phyloP scores from a whole-genome alignment of 1,140 invertebrate species.

The Pseudomyrmex concolor region DNA sequence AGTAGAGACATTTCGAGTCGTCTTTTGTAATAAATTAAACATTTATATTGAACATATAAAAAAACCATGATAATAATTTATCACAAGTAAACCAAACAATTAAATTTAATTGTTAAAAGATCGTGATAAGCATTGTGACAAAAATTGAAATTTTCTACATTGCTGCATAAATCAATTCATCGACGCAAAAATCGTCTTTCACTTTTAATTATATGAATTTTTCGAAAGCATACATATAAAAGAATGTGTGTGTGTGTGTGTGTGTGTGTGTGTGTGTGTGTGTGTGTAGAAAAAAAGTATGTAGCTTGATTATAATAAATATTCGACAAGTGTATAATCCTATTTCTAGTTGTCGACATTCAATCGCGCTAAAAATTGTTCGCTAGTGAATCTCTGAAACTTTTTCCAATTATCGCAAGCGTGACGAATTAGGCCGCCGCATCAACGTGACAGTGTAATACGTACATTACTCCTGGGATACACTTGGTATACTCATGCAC shows the following conservation, averaged over 20 bases:
- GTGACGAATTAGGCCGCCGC: constrained; percentile 26
- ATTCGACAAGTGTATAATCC: constrained; percentile 14
- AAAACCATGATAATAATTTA: constrained; percentile 15
- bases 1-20: too few species aligned
- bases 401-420: constrained; percentile 47
- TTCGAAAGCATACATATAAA: not conserved
- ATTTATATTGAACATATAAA: not conserved
- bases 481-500: not conserved
- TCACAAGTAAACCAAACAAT: not conserved
- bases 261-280: too few species aligned
- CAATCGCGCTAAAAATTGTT: constrained; percentile 21
- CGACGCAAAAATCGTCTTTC: not conserved
- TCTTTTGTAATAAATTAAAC: too few species aligned
- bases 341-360: not conserved
- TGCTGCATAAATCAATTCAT: constrained; percentile 43
- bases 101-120: constrained; percentile 13
- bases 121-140: not conserved
- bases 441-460: constrained; percentile 45
- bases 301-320: constrained; percentile 44
- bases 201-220: constrained; percentile 54
- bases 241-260: too few species aligned
- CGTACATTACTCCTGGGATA: constrained; percentile 49
- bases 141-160: constrained; percentile 42
- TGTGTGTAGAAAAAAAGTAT: too few species aligned
- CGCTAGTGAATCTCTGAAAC: constrained; percentile 62